These are phyloP conservation scores for Drosophila parabipectinata DNA, from an alignment of 1,140 invertebrate species.

Conservation along the genomic window DNA sequence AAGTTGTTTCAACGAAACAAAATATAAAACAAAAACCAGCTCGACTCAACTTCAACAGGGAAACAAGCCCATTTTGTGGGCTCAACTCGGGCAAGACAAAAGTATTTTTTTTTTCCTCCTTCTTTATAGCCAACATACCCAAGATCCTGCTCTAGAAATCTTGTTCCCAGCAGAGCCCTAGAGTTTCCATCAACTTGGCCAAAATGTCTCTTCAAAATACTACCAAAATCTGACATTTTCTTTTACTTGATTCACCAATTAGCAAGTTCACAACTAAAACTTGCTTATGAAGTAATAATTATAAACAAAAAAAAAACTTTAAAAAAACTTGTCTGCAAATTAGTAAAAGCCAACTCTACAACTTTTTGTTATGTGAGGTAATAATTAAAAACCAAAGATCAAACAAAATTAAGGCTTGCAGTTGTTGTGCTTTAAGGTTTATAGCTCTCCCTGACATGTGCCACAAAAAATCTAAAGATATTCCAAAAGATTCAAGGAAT, in stretches of 20 bases:
- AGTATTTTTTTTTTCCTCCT: slow-evolving; percentile 1
- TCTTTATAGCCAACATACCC: not conserved
- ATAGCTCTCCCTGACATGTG: not conserved
- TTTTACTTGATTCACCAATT: slow-evolving; percentile 36
- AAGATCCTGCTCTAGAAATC: slow-evolving; percentile 47
- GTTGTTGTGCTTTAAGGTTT: not conserved
- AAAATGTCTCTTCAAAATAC: no score
- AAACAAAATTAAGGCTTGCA: slow-evolving; percentile 12
- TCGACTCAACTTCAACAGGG: slow-evolving; percentile 43
- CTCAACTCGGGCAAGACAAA: slow-evolving; percentile 25
- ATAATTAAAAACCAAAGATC: slow-evolving; percentile 29
- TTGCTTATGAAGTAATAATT: slow-evolving; percentile 47
- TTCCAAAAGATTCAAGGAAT: no score
- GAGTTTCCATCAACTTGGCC: not conserved
- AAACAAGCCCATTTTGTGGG: slow-evolving; percentile 70
- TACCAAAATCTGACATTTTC: slow-evolving; percentile 1
- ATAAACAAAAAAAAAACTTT: not conserved
- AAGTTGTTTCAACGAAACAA: slow-evolving; percentile 40
- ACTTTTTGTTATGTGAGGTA: slow-evolving; percentile 30
- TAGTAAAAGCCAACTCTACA: slow-evolving; percentile 58
- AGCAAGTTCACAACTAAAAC: slow-evolving; percentile 50
- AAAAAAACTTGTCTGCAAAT: slow-evolving; percentile 68
- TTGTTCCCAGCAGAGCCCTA: slow-evolving; percentile 7
- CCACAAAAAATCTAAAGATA: no score
- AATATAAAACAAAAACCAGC: slow-evolving; percentile 46